phyloP scores from a whole-genome alignment of 2,797 vertebrate genomes.

The Anniella stebbinsi region DNA sequence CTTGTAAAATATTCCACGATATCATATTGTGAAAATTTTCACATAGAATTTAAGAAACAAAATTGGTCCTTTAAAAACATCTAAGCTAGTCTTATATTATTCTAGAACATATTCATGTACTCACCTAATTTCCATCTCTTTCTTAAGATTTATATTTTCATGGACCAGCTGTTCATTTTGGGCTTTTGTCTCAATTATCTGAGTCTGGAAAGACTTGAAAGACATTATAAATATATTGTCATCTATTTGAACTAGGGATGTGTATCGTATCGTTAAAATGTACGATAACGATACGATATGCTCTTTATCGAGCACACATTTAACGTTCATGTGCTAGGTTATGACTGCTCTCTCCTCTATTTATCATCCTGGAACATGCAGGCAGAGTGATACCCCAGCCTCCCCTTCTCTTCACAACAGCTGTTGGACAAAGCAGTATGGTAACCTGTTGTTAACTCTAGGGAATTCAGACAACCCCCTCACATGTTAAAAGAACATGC shows the following conservation, averaged over 20 bases:
- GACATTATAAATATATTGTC: constrained; percentile 50
- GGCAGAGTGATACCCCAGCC: neutral
- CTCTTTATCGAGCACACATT: too few species aligned
- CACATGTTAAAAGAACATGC: too few species aligned
- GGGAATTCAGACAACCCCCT: neutral
- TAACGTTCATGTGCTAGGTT: too few species aligned
- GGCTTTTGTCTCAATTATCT: constrained; percentile 80
- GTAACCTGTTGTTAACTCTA: neutral
- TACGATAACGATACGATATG: too few species aligned
- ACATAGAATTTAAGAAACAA: constrained; percentile 2
- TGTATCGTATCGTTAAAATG: too few species aligned
- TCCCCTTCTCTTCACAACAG: neutral
- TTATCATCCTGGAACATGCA: neutral
- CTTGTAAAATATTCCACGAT: neutral
- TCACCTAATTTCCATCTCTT: constrained; percentile 86
- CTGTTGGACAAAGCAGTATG: neutral
- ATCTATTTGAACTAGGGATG: too few species aligned
- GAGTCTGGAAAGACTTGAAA: constrained; percentile 86
- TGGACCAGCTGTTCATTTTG: constrained; percentile 81
- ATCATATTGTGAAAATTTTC: neutral
- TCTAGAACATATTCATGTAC: constrained; percentile 19
- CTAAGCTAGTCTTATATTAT: neutral
- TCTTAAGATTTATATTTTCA: constrained; percentile 82
- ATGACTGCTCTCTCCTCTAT: neutral
- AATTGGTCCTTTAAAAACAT: neutral